Evolutionary conservation across 2,797 vertebrate species (phyloP).

Genomic region (Tiaroga cobitis): DNA sequence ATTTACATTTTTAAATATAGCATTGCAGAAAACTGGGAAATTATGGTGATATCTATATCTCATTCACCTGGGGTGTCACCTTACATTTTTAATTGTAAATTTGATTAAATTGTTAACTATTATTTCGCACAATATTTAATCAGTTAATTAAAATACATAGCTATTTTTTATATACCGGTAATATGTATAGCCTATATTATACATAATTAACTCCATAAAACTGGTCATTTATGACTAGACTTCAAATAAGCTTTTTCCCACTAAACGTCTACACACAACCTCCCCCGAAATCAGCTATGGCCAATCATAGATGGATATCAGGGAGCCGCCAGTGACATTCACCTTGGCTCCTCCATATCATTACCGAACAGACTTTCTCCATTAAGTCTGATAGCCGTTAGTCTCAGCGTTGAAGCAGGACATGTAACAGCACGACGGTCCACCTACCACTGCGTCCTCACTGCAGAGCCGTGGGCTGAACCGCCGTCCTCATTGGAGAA

Average conservation of each 20-base stretch:
- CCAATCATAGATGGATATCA: slow-evolving; percentile 50
- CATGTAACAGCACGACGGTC: background rate
- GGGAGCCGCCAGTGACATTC: slow-evolving; percentile 8
- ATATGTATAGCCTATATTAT: no score
- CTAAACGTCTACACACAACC: background rate
- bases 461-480: background rate
- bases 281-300: slow-evolving; percentile 17
- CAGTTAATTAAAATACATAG: background rate
- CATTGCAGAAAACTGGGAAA: background rate
- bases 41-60: background rate
- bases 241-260: background rate
- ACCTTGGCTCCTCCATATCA: slow-evolving; percentile 41
- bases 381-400: slow-evolving; percentile 56
- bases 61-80: no score
- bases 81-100: no score
- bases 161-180: no score
- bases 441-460: slow-evolving; percentile 11
- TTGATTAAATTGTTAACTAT: background rate
- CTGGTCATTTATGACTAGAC: background rate
- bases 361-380: slow-evolving; percentile 52
- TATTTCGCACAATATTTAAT: background rate
- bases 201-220: background rate
- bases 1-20: background rate
- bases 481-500: slow-evolving; percentile 35
- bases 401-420: slow-evolving; percentile 7